phyloP scores from a whole-genome alignment of 2,888 invertebrate species.

The Scrobipalpa atriplicella region DNA sequence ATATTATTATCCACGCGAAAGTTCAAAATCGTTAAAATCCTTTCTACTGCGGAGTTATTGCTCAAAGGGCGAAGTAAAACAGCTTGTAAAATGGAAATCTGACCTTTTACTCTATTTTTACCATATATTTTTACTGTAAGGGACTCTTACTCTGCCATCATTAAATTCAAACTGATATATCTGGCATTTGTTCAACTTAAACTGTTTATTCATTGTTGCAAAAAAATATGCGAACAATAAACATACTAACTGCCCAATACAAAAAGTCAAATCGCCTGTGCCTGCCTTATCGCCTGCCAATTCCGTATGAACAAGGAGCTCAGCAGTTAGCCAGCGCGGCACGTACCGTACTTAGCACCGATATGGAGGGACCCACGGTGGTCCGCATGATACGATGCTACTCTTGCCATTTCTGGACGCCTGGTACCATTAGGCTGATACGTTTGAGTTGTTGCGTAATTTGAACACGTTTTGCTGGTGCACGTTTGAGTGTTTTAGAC shows the following conservation, averaged over 20 bases:
- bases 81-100: neutral
- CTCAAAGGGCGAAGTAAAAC: neutral
- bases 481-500: neutral
- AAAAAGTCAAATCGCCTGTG: neutral
- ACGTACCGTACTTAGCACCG: slow-evolving; percentile 20
- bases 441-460: slow-evolving; percentile 12
- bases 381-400: slow-evolving; percentile 40
- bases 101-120: too few relatives aligned
- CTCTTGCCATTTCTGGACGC: slow-evolving; percentile 32
- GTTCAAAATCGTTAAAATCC: neutral
- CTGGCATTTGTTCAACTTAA: too few relatives aligned
- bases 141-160: too few relatives aligned
- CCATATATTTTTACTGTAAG: too few relatives aligned
- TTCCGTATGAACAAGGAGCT: slow-evolving; percentile 16
- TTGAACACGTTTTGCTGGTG: slow-evolving; percentile 3
- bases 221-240: neutral
- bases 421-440: slow-evolving; percentile 20
- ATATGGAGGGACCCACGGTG: slow-evolving; percentile 40
- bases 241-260: neutral
- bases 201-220: neutral
- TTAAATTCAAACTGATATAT: too few relatives aligned
- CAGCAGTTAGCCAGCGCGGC: neutral
- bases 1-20: neutral
- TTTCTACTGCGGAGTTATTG: neutral
- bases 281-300: slow-evolving; percentile 10